Percentiles rank a stretch among this genome's conserved stretches.
Conservation (phyloP, 2,888 invertebrate genomes). For the Leptinotarsa juncta region DNA sequence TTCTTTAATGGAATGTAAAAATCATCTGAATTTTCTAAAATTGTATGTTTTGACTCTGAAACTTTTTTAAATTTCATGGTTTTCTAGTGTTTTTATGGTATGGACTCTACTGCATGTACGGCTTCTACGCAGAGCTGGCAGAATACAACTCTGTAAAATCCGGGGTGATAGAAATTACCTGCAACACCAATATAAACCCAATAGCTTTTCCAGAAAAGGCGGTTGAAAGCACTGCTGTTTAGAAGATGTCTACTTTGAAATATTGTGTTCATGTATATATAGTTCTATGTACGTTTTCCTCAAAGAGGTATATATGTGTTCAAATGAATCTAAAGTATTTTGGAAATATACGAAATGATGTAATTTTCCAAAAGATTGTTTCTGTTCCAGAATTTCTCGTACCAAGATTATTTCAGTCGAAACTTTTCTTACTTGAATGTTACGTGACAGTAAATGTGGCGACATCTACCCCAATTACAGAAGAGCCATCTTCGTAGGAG, state of each 20-base stretch:
- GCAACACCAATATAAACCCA: slow-evolving; percentile 49
- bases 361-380: neutral
- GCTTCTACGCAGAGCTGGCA: slow-evolving; percentile 55
- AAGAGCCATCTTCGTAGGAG: too few relatives aligned
- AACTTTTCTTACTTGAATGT: too few relatives aligned
- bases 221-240: slow-evolving; percentile 53
- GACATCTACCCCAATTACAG: too few relatives aligned
- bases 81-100: slow-evolving; percentile 55
- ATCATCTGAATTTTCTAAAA: neutral
- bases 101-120: slow-evolving; percentile 53
- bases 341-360: slow-evolving; percentile 1
- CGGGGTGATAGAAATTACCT: slow-evolving; percentile 55
- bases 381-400: too few relatives aligned
- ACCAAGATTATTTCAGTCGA: too few relatives aligned
- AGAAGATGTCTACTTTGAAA: slow-evolving; percentile 22
- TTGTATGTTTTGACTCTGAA: neutral
- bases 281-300: neutral
- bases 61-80: slow-evolving; percentile 24
- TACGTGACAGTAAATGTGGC: too few relatives aligned
- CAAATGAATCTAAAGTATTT: neutral
- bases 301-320: neutral
- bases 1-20: neutral
- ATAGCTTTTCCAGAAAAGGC: slow-evolving; percentile 50
- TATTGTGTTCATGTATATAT: slow-evolving; percentile 2
- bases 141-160: slow-evolving; percentile 56